Conservation (phyloP, 2,797 vertebrate species). For the Eidolon dupreanum region DNA sequence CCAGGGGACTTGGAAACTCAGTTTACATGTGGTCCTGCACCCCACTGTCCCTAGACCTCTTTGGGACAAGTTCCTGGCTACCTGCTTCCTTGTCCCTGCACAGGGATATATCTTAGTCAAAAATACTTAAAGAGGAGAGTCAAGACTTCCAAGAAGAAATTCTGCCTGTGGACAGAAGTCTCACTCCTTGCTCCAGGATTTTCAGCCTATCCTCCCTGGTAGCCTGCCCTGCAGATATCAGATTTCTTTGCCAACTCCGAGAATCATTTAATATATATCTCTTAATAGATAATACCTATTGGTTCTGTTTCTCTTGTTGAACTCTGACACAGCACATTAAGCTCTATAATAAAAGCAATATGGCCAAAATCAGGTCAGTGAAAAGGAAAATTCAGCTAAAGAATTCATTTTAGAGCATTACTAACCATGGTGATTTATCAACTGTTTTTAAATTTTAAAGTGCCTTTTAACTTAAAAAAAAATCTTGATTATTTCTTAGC, state of each 20-base stretch:
- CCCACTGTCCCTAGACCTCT: neutral
- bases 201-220: neutral
- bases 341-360: neutral
- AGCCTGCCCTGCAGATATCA: neutral
- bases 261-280: neutral
- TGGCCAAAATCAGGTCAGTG: neutral
- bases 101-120: neutral
- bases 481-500: neutral
- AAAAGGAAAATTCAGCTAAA: conserved; percentile 38
- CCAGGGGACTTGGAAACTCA: neutral
- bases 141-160: neutral
- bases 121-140: neutral
- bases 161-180: neutral
- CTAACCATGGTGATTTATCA: neutral
- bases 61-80: neutral
- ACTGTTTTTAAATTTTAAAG: conserved; percentile 14
- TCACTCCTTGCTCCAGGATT: neutral
- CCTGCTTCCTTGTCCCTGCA: neutral
- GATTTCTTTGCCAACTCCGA: neutral
- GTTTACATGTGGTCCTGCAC: fast-evolving
- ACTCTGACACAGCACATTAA: neutral
- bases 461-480: neutral
- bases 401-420: neutral
- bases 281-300: neutral
- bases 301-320: neutral